Base-by-base conservation (phyloP, 2,113 vertebrate species). In the Morone chrysops region DNA sequence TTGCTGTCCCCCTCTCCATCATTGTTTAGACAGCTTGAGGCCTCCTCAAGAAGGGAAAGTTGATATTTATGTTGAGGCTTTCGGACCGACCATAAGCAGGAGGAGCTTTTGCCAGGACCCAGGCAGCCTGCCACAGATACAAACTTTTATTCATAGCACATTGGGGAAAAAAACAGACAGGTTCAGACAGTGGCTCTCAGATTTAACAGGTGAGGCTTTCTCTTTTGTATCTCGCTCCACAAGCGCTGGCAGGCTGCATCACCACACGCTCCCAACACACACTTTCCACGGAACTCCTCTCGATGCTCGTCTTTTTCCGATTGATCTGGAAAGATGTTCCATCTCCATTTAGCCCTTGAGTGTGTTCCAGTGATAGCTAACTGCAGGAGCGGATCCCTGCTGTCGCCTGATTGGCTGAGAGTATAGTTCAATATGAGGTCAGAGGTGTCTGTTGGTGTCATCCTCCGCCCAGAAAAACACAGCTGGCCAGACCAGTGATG, bases 1-100 rank as follows among this genome's bases (percentile, higher is more conserved):
- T 95, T 96, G 90, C 95, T 88, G 62, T 94, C 95, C 67, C 60
- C 84, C 93, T 31, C 92, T 25, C 92, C 61, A 90, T 93, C 87
- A 10, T 94, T 97, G 96, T 97, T 97, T 97, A 69, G 96, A 97
- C 97, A 98, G 96, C 97, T 97, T 98, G 97, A 95, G 90, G 89
- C 92, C 85, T 95, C 91, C 90, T 92, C 57, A 77, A 91, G 90
- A 94, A 91, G 82, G 92, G 93, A 95, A 91, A 92, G 92, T 73
- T 86, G 92, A 93, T 95, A 95, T 92, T 95, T 96, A 94, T 95
- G 89, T 88, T 82, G 71, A 92, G 88, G 78, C 75, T 90, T 92
- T 90, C 45, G 18, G 62, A 88, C 83, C 91, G 84, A 88, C 81
- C 81, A 83, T 86, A 82, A 86, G 81, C 82, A 87, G 67, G 72